Evolutionary conservation across 1,140 invertebrate genomes (phyloP).

Genomic region (Tetramorium alpestre): DNA sequence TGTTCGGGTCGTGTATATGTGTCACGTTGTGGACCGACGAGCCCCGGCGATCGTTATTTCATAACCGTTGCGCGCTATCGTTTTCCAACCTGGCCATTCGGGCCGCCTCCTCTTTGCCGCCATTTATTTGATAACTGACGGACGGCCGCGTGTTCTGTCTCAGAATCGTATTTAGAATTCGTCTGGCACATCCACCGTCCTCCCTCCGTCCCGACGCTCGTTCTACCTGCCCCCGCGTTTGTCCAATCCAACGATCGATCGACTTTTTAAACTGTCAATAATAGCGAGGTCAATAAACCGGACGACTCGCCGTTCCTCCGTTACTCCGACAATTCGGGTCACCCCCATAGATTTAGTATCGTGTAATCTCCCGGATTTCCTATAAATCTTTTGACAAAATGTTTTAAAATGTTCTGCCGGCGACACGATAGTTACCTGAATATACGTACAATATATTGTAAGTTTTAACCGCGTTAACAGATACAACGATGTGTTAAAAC

Average conservation of each 20-base stretch:
- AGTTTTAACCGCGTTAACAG: slow-evolving; percentile 9
- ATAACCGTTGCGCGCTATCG: slow-evolving; percentile 62
- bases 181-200: slow-evolving; percentile 14
- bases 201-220: neutral
- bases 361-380: slow-evolving; percentile 30
- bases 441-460: neutral
- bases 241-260: slow-evolving; percentile 47
- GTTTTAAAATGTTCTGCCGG: slow-evolving; percentile 9
- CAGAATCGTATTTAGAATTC: slow-evolving; percentile 67
- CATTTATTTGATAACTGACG: slow-evolving; percentile 63
- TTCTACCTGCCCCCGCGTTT: slow-evolving; percentile 19
- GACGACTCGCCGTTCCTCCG: slow-evolving; percentile 30
- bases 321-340: slow-evolving; percentile 44
- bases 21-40: slow-evolving; percentile 60
- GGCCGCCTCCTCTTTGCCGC: slow-evolving; percentile 49
- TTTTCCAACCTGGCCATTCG: slow-evolving; percentile 50
- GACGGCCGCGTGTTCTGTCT: slow-evolving; percentile 57
- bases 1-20: slow-evolving; percentile 63
- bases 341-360: slow-evolving; percentile 48
- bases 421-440: neutral
- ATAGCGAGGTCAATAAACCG: slow-evolving; percentile 51
- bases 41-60: slow-evolving; percentile 63
- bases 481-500: neutral
- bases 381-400: slow-evolving; percentile 46
- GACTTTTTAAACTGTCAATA: slow-evolving; percentile 60